Conservation (phyloP, 2,113 vertebrate species). For the Amphilophus citrinellus region DNA sequence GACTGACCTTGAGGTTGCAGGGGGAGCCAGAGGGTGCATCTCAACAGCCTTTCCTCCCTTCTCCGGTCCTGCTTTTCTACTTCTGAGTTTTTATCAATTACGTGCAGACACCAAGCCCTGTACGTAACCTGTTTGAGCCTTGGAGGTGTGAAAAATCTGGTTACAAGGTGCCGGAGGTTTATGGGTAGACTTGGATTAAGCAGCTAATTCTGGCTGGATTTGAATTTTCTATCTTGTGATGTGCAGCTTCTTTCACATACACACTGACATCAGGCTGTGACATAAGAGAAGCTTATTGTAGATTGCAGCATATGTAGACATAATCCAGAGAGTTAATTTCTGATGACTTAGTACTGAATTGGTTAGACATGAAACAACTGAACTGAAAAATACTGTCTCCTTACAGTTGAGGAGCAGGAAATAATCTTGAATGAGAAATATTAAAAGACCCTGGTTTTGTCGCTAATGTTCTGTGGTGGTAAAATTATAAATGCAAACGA, state of each 20-base stretch:
- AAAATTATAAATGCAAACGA: constrained; percentile 24
- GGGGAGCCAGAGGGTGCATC: constrained; percentile 43
- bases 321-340: neutral
- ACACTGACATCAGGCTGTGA: neutral
- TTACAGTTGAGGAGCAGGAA: neutral
- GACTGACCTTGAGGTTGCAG: constrained; percentile 66
- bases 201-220: neutral
- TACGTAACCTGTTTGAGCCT: constrained; percentile 31
- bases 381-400: neutral
- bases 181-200: constrained; percentile 40
- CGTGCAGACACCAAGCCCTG: constrained; percentile 25
- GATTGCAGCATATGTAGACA: neutral
- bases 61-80: neutral
- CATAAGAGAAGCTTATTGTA: constrained; percentile 1
- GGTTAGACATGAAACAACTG: neutral
- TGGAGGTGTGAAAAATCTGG: constrained; percentile 45
- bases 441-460: neutral
- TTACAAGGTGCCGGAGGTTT: constrained; percentile 30
- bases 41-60: constrained; percentile 23
- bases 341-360: neutral
- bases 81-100: constrained; percentile 33
- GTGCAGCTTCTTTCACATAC: neutral
- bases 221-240: constrained; percentile 15
- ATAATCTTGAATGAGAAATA: neutral
- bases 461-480: constrained; percentile 3